These are phyloP conservation scores for Lucinisca nassula DNA, from an alignment of 2,888 invertebrate genomes.

Conservation along the genomic window DNA sequence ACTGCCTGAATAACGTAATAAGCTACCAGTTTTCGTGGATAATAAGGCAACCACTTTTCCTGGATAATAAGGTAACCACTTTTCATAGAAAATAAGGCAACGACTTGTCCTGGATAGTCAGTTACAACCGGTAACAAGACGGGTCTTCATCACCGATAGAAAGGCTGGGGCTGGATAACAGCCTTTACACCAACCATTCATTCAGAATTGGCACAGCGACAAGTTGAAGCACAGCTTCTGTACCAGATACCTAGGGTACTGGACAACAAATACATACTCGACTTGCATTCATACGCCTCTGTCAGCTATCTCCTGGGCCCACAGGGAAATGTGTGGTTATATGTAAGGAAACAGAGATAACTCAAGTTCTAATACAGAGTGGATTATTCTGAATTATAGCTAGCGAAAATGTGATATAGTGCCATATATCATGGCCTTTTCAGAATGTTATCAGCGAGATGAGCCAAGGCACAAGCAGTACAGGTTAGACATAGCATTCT, in stretches of 20 bases:
- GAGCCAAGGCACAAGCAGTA: too few relatives aligned
- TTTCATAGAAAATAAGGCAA: too few relatives aligned
- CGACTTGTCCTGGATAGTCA: too few relatives aligned
- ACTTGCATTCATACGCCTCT: neutral
- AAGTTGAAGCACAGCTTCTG: neutral
- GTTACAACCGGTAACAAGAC: neutral
- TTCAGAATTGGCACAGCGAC: neutral
- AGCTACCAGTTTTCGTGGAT: neutral
- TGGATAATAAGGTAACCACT: too few relatives aligned
- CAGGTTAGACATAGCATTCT: too few relatives aligned
- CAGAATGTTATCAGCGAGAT: too few relatives aligned
- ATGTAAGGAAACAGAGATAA: too few relatives aligned
- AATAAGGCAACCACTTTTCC: too few relatives aligned
- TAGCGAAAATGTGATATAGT: too few relatives aligned
- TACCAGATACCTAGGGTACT: neutral
- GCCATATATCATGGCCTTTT: too few relatives aligned
- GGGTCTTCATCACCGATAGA: neutral
- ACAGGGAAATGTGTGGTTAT: neutral
- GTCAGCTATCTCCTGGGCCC: neutral
- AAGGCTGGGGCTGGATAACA: neutral
- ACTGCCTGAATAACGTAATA: neutral
- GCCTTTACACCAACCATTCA: neutral
- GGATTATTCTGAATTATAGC: too few relatives aligned
- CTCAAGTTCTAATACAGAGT: too few relatives aligned
- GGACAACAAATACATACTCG: neutral